These are phyloP conservation scores for Taeniopygia guttata DNA, from an alignment of 2,797 vertebrate genomes.

Conservation along the genomic window DNA sequence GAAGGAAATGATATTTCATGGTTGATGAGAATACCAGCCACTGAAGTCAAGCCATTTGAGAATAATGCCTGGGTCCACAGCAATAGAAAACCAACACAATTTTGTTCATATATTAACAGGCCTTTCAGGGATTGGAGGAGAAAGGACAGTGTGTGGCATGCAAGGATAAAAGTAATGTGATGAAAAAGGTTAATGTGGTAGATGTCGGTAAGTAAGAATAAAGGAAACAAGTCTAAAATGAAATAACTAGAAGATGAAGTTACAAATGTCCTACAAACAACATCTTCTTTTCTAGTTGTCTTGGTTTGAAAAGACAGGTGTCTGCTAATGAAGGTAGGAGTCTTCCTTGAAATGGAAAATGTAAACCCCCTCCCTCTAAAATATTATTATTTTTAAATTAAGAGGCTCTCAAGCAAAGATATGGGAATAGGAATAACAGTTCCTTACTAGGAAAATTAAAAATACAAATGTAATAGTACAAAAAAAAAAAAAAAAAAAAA, in stretches of 20 bases:
- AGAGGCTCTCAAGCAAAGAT: too few relatives aligned
- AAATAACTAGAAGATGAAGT: neutral
- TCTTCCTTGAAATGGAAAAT: too few relatives aligned
- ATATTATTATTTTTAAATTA: too few relatives aligned
- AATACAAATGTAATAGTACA: too few relatives aligned
- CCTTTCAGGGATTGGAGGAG: neutral
- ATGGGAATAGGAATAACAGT: too few relatives aligned
- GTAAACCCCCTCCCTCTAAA: too few relatives aligned
- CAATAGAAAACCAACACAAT: neutral
- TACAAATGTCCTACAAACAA: neutral
- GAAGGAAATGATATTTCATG: fast-evolving
- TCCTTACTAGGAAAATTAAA: too few relatives aligned
- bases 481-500: too few relatives aligned
- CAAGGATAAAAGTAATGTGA: neutral
- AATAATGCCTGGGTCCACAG: neutral
- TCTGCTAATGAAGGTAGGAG: too few relatives aligned
- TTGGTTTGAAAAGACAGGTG: too few relatives aligned
- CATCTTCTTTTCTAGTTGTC: neutral
- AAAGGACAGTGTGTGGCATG: neutral
- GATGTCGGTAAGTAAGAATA: neutral
- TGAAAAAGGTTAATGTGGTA: neutral
- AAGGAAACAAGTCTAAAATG: neutral
- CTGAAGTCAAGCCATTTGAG: neutral
- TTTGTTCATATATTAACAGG: neutral
- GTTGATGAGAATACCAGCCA: neutral